Base-by-base conservation (phyloP, 2,888 invertebrate genomes). In the Aspidapion aeneum region DNA sequence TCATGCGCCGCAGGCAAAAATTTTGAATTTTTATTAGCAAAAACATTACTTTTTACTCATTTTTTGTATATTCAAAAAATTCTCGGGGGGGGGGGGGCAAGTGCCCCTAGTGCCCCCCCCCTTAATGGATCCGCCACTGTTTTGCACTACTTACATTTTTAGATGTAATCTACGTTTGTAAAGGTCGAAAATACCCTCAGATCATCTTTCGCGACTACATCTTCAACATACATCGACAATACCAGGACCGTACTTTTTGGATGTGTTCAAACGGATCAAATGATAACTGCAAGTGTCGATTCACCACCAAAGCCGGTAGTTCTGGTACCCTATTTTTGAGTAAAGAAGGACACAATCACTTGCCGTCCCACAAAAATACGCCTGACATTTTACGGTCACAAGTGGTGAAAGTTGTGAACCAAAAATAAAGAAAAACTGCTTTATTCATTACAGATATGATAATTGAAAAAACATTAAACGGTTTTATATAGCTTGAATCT, bases 161-260 rank as follows among this genome's bases (percentile, higher is more conserved):
- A 35, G 35, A 12, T 7, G 12, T 12, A 7, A 35, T 35, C 12
- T 35, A 35, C 35, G 12, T 35, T 35, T 35, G 35, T 12, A 35
- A 35, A 12, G 35, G 35, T 12, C 35, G 35, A 35, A 35, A 35
- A 12, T 35, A 12, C 35, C 35, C 71, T 18, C 70, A 73, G 67
- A 68, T 75, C 20, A 70, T 75, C 48, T 66, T 73, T 18, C 70
- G 73, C 56, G 69, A 71, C 22, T 71, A 72, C 52, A 68, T 66
- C 7, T 75, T 68, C 60, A 70, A 71, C 20, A 72, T 73, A 18
- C 70, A 74, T 63, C 70, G 68, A 50, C 72, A 70, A 60, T 65
- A 67, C 62, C 50, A 64, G n/a, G 70, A 69, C 35, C 71, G 71
- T 21, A 74, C 73, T 0, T 73, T 73, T 57, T 77, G 75, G 75